Base-by-base conservation (phyloP, 2,797 vertebrate species). In the Muscicapa striata region DNA sequence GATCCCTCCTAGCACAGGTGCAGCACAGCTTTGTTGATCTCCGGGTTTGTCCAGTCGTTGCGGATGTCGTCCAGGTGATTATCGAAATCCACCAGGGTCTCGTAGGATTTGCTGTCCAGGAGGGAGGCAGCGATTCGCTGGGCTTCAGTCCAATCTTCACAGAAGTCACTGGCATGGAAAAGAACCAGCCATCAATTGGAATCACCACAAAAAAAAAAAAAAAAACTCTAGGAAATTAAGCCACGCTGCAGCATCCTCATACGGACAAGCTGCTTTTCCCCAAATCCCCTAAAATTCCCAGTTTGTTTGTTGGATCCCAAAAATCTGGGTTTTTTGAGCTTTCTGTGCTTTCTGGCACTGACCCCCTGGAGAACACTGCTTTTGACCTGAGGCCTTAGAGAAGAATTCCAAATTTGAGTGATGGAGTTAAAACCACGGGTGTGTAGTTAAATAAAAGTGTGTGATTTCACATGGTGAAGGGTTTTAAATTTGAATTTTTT, bases 11-110 rank as follows among this genome's bases (percentile, higher is more conserved):
- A 99, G 95, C 99, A 99, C 66, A 99, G 98, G 97, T 99, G 99
- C 85, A 99, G 97, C 81, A 99, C 98, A 1, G 99, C 98, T 96
- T 99, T 99, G 97, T 99, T 99, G 97, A 99, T 99, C 96, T 99
- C 99, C 0, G 99, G 99, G 96, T 99, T 99, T 67, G 99, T 99
- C 99, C 99, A 99, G 97, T 99, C 99, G 6, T 99, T 99, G 82
- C 99, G 98, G 68, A 99, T 98, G 96, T 99, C 99, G 40, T 99
- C 99, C 97, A 99, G 97, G 97, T 99, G 99, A 96, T 99, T 99
- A 96, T 99, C 99, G 68, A 99, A 99, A 98, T 99, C 99, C 94
- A 99, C 98, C 16, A 99, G 98, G 0, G 98, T 98, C 93, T 99
- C 99, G 7, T 99, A 99, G 84, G 98, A 99, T 52, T 98, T 98